These are phyloP conservation scores for Drepana falcataria DNA, from an alignment of 2,888 invertebrate genomes.

Conservation along the genomic window DNA sequence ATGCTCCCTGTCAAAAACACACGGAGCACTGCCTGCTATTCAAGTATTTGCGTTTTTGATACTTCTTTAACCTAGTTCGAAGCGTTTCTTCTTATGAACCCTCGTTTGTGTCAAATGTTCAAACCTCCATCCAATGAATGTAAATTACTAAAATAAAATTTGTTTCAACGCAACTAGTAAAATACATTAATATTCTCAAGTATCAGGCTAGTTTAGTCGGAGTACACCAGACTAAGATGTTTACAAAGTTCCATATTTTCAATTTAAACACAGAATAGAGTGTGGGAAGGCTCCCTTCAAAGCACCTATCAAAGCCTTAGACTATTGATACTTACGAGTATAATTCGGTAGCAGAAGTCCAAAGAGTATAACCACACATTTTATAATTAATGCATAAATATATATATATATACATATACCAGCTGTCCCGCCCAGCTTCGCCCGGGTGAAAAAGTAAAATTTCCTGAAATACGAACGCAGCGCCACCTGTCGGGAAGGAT, in stretches of 20 bases:
- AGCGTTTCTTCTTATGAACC: no score
- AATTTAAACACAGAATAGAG: conserved; percentile 62
- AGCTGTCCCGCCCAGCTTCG: background rate
- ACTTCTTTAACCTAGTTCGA: no score
- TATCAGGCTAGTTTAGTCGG: conserved; percentile 35
- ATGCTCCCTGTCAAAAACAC: background rate
- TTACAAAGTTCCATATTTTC: conserved; percentile 76
- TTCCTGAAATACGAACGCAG: no score
- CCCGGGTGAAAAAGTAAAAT: no score
- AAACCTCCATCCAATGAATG: no score
- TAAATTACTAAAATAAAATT: no score
- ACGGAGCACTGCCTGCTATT: no score
- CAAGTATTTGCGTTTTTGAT: no score
- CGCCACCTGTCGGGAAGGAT: no score
- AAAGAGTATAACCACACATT: background rate
- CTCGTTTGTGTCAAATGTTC: no score
- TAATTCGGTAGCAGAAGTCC: background rate
- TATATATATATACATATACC: background rate
- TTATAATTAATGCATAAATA: no score
- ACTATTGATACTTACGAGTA: background rate
- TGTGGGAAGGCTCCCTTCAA: conserved; percentile 55
- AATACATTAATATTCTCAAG: conserved; percentile 15
- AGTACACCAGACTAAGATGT: conserved; percentile 51
- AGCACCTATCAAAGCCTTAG: conserved; percentile 20
- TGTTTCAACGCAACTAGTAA: no score